Evolutionary conservation across 2,888 invertebrate genomes (phyloP), one percentile per base, ranked within the genome.

Genomic region (Penaeus monodon): DNA sequence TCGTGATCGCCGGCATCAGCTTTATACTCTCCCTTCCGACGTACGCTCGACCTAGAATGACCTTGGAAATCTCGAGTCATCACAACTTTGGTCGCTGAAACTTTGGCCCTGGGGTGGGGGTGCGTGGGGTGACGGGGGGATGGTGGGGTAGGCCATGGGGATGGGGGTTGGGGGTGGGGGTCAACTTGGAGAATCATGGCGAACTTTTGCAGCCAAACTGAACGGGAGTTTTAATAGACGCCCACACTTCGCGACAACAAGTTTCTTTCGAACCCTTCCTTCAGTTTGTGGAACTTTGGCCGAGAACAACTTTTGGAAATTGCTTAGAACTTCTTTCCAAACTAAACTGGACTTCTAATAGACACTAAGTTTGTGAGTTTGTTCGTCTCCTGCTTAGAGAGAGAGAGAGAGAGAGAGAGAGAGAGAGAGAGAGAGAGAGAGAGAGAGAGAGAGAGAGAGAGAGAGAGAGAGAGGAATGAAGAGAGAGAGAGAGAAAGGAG

Each of bases 21-120:
- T 82, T 82, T 82, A 82, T 82, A 82, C 82, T 63, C 68, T 49
- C 49, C 49, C 49, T 49, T 49, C 49, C 49, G 49, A 49, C 49
- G 49, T 70, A 82, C 68, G 70, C 57, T 73, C 82, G 82, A 82
- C 82, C 82, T 82, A 44, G 73, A 82, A 82, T 82, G 82, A 82
- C 82, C 82, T 82, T 82, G 82, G 82, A 82, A 82, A 82, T 82
- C 82, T 82, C 73, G 64, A 82, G 82, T 63, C 82, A 82, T 82
- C 82, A 82, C 82, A 82, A 82, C 82, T 82, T 82, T 82, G 74
- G 74, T 74, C 49, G 73, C 74, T 82, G 82, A 82, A 82, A 82
- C 82, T 82, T 82, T 82, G 82, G 82, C 27, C 73, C 44, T 22
- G 80, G 64, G 29, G 80, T 29, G 80, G 27, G 65, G 33, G 33